Conservation (phyloP, 37 sponge, comb jelly and placozoan species). For the Agelas oroides region DNA sequence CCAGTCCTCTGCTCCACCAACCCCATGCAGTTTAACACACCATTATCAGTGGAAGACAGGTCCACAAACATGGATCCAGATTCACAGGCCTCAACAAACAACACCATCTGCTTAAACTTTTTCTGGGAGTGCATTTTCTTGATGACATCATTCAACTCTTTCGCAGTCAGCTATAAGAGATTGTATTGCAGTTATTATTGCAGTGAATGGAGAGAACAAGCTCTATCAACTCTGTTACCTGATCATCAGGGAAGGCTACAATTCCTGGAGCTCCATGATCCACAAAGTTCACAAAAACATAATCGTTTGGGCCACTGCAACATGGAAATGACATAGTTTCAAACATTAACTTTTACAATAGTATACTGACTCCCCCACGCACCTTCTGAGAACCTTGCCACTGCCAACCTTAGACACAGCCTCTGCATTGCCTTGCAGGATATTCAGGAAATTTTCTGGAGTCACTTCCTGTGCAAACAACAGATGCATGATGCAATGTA, state of each 20-base stretch:
- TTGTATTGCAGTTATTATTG: neutral
- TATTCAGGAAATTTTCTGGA: conserved; percentile 72
- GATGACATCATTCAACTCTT: conserved; percentile 47
- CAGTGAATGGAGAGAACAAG: neutral
- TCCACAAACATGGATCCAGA: conserved; percentile 87
- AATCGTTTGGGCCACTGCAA: conserved; percentile 69
- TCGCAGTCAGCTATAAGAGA: conserved; percentile 40
- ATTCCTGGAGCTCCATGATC: conserved; percentile 86
- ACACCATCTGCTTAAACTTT: conserved; percentile 76
- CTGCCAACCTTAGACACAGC: conserved; percentile 54
- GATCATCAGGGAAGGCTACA: conserved; percentile 75
- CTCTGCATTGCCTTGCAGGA: conserved; percentile 56
- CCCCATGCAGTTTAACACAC: conserved; percentile 20
- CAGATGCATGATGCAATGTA: neutral
- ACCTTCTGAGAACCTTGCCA: conserved; percentile 76
- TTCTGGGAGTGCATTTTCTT: conserved; percentile 46
- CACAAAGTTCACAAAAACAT: conserved; percentile 81
- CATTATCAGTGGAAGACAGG: conserved; percentile 45
- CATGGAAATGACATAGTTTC: neutral
- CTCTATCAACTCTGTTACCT: conserved; percentile 29
- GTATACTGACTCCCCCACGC: neutral
- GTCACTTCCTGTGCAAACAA: conserved; percentile 54
- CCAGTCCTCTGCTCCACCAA: too few species aligned
- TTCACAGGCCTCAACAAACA: conserved; percentile 86
- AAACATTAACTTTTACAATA: neutral